Evolutionary conservation across 2,888 invertebrate genomes (phyloP), one percentile per base, ranked within the genome.

Genomic region (Lapara coniferarum): DNA sequence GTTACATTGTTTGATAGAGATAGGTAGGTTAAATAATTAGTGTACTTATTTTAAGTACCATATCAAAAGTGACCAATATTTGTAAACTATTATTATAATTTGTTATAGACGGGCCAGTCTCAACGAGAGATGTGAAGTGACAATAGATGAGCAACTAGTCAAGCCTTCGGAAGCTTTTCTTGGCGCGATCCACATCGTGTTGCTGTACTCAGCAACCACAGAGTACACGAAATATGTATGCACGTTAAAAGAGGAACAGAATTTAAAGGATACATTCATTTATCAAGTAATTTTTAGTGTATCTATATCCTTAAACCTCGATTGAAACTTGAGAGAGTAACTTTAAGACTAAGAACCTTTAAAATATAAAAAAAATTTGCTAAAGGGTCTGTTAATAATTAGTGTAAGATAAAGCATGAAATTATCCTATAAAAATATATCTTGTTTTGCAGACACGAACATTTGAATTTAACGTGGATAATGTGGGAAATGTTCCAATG

Each of bases 181-280:
- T 66, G 84, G 82, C n/a, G 69, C 79, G 44, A 85, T 92, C 16
- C 82, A 81, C 7, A 90, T 95, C 71, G 81, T 92, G 14, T 78
- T 95, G 4, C 80, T 94, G 7, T 88, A 95, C 73, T 94, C 92
- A 4, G 94, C 92, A 3, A 82, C 85, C 16, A 94, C 94, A 1
- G 94, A 94, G 76, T 95, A 94, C 74, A 89, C 94, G 0, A 90
- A 89, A 76, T 95, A 94, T 74, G 72, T 73, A 0, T 94, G 94
- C 73, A 78, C 85, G 2, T 79, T 94, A n/a, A 74, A 83, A 4
- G 88, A 93, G 63, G 81, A 86, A 71, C 90, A 93, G 25, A 66
- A 78, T 66, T 89, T 96, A 71, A 85, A 84, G 4, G 95, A 95
- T 74, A 95, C 95, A 0, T 94, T 95, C 74, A 93, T 95, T 78